phyloP scores from a whole-genome alignment of 2,797 vertebrate genomes.

The Odontamblyopus rebecca region DNA sequence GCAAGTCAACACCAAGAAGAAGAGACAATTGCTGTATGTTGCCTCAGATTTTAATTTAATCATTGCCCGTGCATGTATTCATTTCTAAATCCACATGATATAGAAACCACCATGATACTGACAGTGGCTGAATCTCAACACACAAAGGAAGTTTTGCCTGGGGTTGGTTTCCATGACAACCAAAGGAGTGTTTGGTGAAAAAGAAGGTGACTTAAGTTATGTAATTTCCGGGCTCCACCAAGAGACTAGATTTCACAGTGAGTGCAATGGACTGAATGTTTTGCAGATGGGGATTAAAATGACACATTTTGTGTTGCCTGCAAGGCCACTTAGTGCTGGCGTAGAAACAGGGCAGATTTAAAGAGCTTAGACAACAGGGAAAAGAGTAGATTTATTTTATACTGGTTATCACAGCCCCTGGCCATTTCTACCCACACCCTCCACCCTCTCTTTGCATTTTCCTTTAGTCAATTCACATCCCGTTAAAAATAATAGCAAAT shows the following conservation, averaged over 20 bases:
- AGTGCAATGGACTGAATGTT: constrained; percentile 34
- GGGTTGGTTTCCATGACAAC: constrained; percentile 57
- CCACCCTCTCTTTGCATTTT: constrained; percentile 4
- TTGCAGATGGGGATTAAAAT: constrained; percentile 42
- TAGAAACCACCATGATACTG: constrained; percentile 6
- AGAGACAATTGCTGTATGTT: background rate
- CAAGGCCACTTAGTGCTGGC: constrained; percentile 41
- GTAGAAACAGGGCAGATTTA: constrained; percentile 26
- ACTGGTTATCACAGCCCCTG: constrained; percentile 35
- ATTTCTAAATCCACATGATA: background rate
- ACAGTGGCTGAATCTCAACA: constrained; percentile 34
- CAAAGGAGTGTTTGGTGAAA: constrained; percentile 52
- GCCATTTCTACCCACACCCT: background rate
- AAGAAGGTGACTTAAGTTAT: constrained; percentile 44
- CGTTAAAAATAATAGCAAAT: constrained; percentile 24
- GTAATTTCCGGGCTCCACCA: constrained; percentile 44
- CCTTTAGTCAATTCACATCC: constrained; percentile 26
- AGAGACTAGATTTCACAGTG: constrained; percentile 42
- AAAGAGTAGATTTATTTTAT: constrained; percentile 44
- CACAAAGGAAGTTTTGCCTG: constrained; percentile 47
- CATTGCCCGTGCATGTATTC: background rate
- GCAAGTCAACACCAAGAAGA: background rate
- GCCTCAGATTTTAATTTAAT: constrained; percentile 10
- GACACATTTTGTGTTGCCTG: constrained; percentile 18
- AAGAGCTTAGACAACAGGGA: constrained; percentile 33